Evolutionary conservation across 2,797 vertebrate genomes (phyloP), one percentile per base, ranked within the genome.

Genomic region (Pelodytes ibericus): DNA sequence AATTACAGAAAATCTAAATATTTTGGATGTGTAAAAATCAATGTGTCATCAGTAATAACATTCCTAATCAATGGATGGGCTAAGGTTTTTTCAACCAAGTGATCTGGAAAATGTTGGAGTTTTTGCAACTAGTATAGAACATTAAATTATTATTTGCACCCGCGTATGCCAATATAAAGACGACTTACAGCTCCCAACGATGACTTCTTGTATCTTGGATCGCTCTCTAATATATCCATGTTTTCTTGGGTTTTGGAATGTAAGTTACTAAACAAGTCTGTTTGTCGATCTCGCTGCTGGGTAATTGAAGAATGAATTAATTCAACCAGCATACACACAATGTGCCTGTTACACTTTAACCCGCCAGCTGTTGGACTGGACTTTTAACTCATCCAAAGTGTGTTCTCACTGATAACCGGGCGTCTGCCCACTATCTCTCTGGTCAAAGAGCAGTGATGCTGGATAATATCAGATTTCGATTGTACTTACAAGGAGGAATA

Each of bases 261-360:
- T 16, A 13, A 7, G 31, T 24, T 26, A 24, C 39, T 20, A 18
- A 27, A 27, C 8, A 41, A 56, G 11, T 8, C 13, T 36, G 36
- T 51, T 13, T 30, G 63, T 30, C 9, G 44, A 2, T n/a, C 10
- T 13, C 25, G 27, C 13, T 31, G 25, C 63, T 68, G 41, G 77
- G 74, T 69, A 68, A 81, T 53, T 36, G 53, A n/a, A 64, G 36
- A 75, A 72, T 75, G 77, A 79, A 77, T 81, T 80, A 80, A 63
- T 44, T 56, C 74, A 60, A 71, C 62, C 57, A 56, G 20, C 20
- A 75, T n/a, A 75, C 59, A 73, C 71, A 69, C 56, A 27, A 30
- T 65, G 67, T 53, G 56, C 1, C 53, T 47, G 83, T 85, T 85
- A 84, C 70, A 81, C 59, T 44, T 86, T 87, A 88, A 86, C 82